A percentile compares a stretch with the other conserved stretches of the same genome.
These are phyloP conservation scores for Prionchulus punctatus DNA, from an alignment of 2,888 invertebrate species.

Conservation along the genomic window DNA sequence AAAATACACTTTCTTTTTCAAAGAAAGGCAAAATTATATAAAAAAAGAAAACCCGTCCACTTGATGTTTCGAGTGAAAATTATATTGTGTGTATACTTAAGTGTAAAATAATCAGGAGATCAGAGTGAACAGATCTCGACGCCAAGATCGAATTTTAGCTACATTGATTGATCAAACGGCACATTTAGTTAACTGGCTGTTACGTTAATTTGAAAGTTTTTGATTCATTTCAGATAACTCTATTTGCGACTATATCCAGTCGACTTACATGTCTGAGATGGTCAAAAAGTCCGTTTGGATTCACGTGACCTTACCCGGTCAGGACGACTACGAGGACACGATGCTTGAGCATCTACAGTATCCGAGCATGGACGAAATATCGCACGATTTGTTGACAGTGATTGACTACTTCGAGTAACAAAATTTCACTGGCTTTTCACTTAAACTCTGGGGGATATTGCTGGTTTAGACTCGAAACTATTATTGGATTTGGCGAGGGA, in stretches of 20 bases:
- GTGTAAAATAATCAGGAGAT: no score
- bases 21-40: no score
- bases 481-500: conserved; percentile 65
- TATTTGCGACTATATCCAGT: conserved; percentile 59
- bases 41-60: no score
- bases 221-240: conserved; percentile 47
- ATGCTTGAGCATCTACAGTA: conserved; percentile 49
- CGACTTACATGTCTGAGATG: conserved; percentile 61
- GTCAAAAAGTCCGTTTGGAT: conserved; percentile 64
- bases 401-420: conserved; percentile 53
- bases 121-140: no score
- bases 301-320: conserved; percentile 64
- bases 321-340: conserved; percentile 59
- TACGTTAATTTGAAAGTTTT: not conserved
- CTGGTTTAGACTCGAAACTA: conserved; percentile 52
- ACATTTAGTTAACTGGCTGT: no score
- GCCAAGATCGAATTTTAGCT: no score
- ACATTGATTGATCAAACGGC: no score
- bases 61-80: no score
- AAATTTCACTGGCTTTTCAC: no score
- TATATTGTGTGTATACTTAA: no score
- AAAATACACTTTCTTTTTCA: no score
- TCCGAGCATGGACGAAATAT: conserved; percentile 59
- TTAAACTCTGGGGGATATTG: no score
- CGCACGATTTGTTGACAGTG: conserved; percentile 61